These are phyloP conservation scores for Drosophila takahashii DNA, from an alignment of 1,140 invertebrate species.

Conservation along the genomic window DNA sequence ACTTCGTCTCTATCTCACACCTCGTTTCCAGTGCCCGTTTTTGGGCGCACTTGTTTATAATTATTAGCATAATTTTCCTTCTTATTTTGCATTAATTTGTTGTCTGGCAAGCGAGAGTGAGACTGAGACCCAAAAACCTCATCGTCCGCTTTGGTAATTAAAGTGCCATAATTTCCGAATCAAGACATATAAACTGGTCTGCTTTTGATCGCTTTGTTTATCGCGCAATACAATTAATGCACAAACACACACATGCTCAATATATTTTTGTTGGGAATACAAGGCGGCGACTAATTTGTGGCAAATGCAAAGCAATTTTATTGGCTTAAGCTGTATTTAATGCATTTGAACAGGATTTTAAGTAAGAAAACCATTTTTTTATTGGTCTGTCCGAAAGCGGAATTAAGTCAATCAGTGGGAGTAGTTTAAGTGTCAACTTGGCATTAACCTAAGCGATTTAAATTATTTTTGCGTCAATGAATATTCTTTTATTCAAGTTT, in stretches of 20 bases:
- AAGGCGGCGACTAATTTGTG: constrained; percentile 37
- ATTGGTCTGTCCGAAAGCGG: constrained; percentile 20
- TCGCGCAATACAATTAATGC: constrained; percentile 55
- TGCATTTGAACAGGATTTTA: constrained; percentile 38
- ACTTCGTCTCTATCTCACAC: constrained; percentile 20
- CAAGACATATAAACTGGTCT: constrained; percentile 62
- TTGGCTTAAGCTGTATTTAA: constrained; percentile 33
- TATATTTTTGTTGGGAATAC: constrained; percentile 5
- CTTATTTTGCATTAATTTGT: constrained; percentile 74
- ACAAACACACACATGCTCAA: constrained; percentile 4
- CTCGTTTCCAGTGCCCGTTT: constrained; percentile 12
- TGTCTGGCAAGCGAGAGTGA: constrained; percentile 12
- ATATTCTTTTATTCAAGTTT: not conserved
- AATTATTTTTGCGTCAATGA: not conserved
- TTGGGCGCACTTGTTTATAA: constrained; percentile 74
- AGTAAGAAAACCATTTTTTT: constrained; percentile 27
- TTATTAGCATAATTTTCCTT: constrained; percentile 82
- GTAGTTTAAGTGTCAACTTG: constrained; percentile 4
- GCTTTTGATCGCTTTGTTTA: constrained; percentile 62
- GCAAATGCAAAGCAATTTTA: constrained; percentile 50
- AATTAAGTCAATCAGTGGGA: constrained; percentile 8
- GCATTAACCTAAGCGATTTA: not conserved
- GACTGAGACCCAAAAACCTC: constrained; percentile 4
- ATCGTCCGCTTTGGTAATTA: constrained; percentile 69
- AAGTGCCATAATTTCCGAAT: constrained; percentile 69